phyloP scores from a whole-genome alignment of 2,888 invertebrate species.

The Serrognathus titanus region DNA sequence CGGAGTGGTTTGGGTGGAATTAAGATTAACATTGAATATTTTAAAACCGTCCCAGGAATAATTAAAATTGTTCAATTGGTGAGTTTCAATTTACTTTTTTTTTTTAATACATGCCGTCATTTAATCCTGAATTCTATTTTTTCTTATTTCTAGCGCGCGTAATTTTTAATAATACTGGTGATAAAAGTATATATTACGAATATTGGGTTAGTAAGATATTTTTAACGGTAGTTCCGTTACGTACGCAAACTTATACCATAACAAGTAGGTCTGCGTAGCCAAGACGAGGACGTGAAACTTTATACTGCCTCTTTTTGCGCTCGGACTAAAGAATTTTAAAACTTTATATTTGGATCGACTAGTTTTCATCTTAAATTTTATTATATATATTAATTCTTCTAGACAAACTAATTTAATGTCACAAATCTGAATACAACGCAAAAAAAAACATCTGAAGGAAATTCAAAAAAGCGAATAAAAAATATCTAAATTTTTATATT shows the following conservation, averaged over 20 bases:
- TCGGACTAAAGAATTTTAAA: too few relatives aligned
- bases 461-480: too few relatives aligned
- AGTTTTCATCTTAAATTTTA: too few relatives aligned
- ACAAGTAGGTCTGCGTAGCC: background rate
- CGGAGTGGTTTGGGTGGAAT: slow-evolving; percentile 54
- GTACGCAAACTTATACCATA: background rate
- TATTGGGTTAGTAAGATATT: slow-evolving; percentile 1
- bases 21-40: slow-evolving; percentile 74
- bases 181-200: background rate
- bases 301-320: background rate
- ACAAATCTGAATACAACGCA: too few relatives aligned
- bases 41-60: slow-evolving; percentile 76
- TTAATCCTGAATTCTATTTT: background rate
- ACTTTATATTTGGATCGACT: too few relatives aligned
- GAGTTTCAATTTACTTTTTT: slow-evolving; percentile 46
- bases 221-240: slow-evolving; percentile 1
- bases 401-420: too few relatives aligned
- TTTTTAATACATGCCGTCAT: background rate
- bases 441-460: too few relatives aligned
- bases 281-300: too few relatives aligned
- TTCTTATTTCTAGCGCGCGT: background rate
- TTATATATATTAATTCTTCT: too few relatives aligned
- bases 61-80: slow-evolving; percentile 80
- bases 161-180: background rate
- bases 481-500: too few relatives aligned